A percentile compares a stretch with the other conserved stretches of the same genome.
Evolutionary conservation across 2,113 vertebrate species (phyloP).

Genomic region (Etheostoma cragini): DNA sequence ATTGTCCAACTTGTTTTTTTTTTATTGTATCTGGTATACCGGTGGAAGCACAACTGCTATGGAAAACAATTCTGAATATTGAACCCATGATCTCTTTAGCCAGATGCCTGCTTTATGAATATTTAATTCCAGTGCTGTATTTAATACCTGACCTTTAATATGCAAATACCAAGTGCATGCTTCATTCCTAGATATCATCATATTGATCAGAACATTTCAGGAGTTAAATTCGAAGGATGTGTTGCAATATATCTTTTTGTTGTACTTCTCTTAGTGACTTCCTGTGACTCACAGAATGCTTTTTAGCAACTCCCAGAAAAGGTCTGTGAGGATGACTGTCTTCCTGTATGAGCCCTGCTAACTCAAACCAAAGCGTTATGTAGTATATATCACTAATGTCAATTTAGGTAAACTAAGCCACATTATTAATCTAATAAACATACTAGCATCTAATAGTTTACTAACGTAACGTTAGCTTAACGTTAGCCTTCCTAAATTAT

Average conservation of each 20-base stretch:
- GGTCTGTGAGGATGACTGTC: background rate
- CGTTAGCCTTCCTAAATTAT: background rate
- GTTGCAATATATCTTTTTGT: background rate
- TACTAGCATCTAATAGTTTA: background rate
- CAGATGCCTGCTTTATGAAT: slow-evolving; percentile 18
- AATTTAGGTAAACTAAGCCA: background rate
- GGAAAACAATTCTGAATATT: background rate
- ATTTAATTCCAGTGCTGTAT: slow-evolving; percentile 18
- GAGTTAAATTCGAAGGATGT: background rate
- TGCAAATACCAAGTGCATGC: background rate
- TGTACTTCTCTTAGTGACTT: background rate
- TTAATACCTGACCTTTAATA: slow-evolving; percentile 49
- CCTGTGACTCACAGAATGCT: background rate
- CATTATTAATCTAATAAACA: background rate
- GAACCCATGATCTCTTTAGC: slow-evolving; percentile 14
- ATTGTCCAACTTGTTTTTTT: background rate
- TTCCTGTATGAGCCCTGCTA: slow-evolving; percentile 1
- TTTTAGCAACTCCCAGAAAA: background rate
- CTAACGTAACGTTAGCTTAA: no score
- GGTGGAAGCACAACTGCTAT: background rate
- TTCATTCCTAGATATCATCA: background rate
- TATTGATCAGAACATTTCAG: background rate
- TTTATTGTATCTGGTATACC: background rate
- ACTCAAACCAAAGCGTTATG: background rate
- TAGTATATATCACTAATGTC: background rate